Evolutionary conservation across 1,140 invertebrate genomes (phyloP), one percentile per base, ranked within the genome.

Genomic region (Pollicipes pollicipes): DNA sequence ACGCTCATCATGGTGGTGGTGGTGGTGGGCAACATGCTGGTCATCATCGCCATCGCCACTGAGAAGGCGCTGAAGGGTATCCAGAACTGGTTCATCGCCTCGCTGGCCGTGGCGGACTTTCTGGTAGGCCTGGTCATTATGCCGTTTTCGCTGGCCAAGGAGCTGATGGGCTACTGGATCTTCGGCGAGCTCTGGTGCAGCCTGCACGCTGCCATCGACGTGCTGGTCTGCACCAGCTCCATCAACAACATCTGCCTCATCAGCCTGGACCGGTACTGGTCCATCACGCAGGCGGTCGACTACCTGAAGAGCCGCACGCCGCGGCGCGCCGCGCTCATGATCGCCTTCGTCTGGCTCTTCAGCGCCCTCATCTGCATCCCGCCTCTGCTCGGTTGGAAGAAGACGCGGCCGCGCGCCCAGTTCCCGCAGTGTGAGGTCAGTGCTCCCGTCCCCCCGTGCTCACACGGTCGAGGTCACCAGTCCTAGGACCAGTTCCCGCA

Each of bases 11-110:
- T 98, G 90, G 90, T 97, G 76, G 88, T 96, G 73, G 93, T 98
- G 70, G 90, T 98, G 8, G 91, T 97, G n/a, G 95, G 95, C 3
- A 98, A 98, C 80, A 93, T 96, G 88, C 81, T 98, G 69, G 95
- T 98, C 13, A 96, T 97, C 73, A 95, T 97, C 70, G 95, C 95
- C 26, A 97, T 98, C 74, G 90, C 88, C 37, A 97, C 93, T 0
- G 93, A 97, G 76, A 95, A 95, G 77, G 88, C 92, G 0, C 81
- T 98, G 70, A 98, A 97, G 79, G 94, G 94, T 72, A 93, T 96
- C 73, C 94, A 97, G 78, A 97, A 98, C 79, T 97, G 94, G 93
- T 97, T 98, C 79, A 97, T 98, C 72, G 94, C 93, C 0, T 97
- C 94, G 21, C 78, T 98, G 74, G 95, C 95, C 0, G 91, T 98